phyloP scores from a whole-genome alignment of 2,113 vertebrate species.

The Microtus richardsoni region DNA sequence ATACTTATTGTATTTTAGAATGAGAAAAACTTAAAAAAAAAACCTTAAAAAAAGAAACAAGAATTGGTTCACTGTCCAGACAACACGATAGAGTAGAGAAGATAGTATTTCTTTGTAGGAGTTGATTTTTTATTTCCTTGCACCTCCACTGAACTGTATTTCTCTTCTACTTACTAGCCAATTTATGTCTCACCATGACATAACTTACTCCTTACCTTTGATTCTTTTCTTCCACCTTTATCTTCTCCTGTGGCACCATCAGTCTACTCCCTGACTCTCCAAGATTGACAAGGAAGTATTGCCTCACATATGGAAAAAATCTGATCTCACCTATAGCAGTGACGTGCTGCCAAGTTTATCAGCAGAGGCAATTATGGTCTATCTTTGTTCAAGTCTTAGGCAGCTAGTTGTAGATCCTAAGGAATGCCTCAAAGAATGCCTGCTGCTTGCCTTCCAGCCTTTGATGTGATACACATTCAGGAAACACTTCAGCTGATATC shows the following conservation, averaged over 20 bases:
- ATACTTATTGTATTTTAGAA: background rate
- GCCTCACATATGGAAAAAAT: background rate
- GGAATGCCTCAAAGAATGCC: background rate
- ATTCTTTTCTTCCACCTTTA: background rate
- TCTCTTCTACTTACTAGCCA: background rate
- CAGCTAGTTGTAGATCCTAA: background rate
- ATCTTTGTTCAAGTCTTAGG: background rate
- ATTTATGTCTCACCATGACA: background rate
- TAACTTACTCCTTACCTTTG: background rate
- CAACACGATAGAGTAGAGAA: slow-evolving; percentile 17
- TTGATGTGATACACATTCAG: background rate
- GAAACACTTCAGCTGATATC: background rate
- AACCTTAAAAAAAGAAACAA: background rate
- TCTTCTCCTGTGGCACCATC: background rate
- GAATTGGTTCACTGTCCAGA: background rate
- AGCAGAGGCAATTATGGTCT: background rate
- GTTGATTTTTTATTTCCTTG: background rate
- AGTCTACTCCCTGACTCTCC: background rate
- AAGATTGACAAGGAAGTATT: background rate
- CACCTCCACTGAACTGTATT: background rate
- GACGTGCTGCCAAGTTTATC: background rate
- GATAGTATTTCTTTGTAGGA: background rate
- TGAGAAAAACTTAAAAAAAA: slow-evolving; percentile 18
- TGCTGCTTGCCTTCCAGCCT: background rate
- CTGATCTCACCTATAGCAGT: background rate